These are phyloP conservation scores for Asarcornis scutulata DNA, from an alignment of 2,113 vertebrate genomes.

Conservation along the genomic window DNA sequence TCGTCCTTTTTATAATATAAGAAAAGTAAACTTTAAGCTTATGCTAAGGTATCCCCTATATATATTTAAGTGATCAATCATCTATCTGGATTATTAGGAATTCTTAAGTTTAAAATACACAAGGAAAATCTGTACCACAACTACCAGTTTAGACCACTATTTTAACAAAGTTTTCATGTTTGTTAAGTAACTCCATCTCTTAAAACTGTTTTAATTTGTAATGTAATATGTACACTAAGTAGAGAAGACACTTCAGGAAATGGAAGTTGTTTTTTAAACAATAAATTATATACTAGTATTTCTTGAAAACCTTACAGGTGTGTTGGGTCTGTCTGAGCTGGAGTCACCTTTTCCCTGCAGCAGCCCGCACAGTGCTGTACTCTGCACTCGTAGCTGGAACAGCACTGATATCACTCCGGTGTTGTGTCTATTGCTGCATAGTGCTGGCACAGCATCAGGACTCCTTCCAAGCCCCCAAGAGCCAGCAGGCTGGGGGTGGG, in stretches of 20 bases:
- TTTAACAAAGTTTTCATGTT: not conserved
- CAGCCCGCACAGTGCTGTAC: too few species aligned
- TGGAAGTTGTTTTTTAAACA: not conserved
- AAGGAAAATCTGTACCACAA: not conserved
- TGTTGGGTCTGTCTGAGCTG: too few species aligned
- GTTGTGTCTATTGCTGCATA: too few species aligned
- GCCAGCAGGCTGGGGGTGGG: too few species aligned
- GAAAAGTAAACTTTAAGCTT: not conserved
- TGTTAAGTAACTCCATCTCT: not conserved
- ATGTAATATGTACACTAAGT: rapidly evolving
- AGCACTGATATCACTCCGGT: too few species aligned
- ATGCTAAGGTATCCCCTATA: not conserved
- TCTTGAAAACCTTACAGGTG: not conserved
- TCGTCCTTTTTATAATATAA: not conserved
- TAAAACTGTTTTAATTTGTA: not conserved
- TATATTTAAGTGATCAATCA: not conserved
- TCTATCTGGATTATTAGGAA: not conserved
- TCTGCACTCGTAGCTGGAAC: too few species aligned
- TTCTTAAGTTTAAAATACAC: not conserved
- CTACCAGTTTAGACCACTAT: not conserved
- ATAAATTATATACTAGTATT: not conserved
- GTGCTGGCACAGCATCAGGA: too few species aligned
- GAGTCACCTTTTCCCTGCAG: too few species aligned
- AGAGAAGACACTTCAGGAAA: not conserved
- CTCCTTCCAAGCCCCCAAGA: too few species aligned